Evolutionary conservation across 2,888 invertebrate genomes (phyloP).

Genomic region (Drosophila lutescens): DNA sequence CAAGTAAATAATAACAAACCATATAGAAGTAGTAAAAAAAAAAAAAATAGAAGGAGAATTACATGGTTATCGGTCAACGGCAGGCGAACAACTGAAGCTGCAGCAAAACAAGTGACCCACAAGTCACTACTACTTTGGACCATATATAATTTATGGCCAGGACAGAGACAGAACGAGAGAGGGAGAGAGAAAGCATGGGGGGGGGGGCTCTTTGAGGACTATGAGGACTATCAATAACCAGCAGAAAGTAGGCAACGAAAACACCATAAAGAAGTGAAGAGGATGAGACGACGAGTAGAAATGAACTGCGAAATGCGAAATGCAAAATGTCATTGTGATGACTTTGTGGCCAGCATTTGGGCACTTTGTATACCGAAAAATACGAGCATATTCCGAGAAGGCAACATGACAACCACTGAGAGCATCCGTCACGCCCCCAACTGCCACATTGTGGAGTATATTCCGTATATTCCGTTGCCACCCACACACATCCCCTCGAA

Average conservation of each 20-base stretch:
- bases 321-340: conserved; percentile 64
- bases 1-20: conserved; percentile 16
- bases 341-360: conserved; percentile 44
- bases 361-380: conserved; percentile 38
- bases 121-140: conserved; percentile 18
- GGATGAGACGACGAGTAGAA: conserved; percentile 7
- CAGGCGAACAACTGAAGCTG: conserved; percentile 36
- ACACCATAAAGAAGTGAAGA: conserved; percentile 1
- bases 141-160: conserved; percentile 24
- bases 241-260: conserved; percentile 33
- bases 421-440: conserved; percentile 30
- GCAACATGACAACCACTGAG: conserved; percentile 38
- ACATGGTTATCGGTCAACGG: conserved; percentile 42
- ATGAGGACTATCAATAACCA: conserved; percentile 23
- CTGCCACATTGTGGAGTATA: neutral
- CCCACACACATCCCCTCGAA: neutral
- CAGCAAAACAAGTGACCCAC: conserved; percentile 20
- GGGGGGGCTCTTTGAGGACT: too few species aligned
- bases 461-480: too few species aligned
- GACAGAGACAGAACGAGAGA: neutral
- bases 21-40: conserved; percentile 3
- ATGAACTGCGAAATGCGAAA: conserved; percentile 52
- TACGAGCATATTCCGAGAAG: conserved; percentile 33
- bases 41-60: neutral
- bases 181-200: neutral